Conservation (phyloP, 2,888 invertebrate genomes). For the Pseudeuparius sepicola region DNA sequence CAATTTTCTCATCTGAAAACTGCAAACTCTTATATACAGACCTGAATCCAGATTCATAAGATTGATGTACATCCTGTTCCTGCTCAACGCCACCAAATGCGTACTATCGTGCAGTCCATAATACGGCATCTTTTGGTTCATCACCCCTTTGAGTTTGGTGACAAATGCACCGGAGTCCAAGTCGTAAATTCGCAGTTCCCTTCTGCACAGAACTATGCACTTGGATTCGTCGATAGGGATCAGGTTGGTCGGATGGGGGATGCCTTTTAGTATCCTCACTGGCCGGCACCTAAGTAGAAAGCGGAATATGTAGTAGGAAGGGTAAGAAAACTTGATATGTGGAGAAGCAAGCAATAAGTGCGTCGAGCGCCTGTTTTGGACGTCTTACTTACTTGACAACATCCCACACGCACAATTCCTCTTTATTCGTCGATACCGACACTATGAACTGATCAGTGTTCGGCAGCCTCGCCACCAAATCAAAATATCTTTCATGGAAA, state of each 20-base stretch:
- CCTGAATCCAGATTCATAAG: conserved; percentile 75
- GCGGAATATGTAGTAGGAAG: no score
- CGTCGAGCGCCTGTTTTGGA: no score
- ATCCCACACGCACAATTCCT: conserved; percentile 78
- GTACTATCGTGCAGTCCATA: conserved; percentile 73
- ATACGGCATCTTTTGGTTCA: conserved; percentile 90
- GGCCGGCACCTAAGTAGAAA: conserved; percentile 42
- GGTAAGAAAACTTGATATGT: no score
- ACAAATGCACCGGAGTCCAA: conserved; percentile 63
- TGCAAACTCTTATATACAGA: conserved; percentile 25
- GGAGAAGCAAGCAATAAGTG: no score
- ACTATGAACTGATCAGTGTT: conserved; percentile 62
- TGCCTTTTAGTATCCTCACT: conserved; percentile 60
- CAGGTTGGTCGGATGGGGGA: conserved; percentile 68
- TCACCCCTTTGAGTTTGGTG: conserved; percentile 71
- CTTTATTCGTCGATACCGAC: conserved; percentile 61
- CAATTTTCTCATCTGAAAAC: neutral
- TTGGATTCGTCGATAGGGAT: conserved; percentile 66
- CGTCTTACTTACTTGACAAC: conserved; percentile 45
- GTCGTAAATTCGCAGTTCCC: conserved; percentile 73
- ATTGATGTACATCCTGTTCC: conserved; percentile 85
- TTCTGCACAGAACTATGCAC: conserved; percentile 70
- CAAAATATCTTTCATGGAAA: conserved; percentile 41
- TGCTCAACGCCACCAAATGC: conserved; percentile 71
- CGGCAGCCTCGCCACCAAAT: conserved; percentile 53